Evolutionary conservation across 2,797 vertebrate species (phyloP).

Genomic region (Gallinago nigripennis): DNA sequence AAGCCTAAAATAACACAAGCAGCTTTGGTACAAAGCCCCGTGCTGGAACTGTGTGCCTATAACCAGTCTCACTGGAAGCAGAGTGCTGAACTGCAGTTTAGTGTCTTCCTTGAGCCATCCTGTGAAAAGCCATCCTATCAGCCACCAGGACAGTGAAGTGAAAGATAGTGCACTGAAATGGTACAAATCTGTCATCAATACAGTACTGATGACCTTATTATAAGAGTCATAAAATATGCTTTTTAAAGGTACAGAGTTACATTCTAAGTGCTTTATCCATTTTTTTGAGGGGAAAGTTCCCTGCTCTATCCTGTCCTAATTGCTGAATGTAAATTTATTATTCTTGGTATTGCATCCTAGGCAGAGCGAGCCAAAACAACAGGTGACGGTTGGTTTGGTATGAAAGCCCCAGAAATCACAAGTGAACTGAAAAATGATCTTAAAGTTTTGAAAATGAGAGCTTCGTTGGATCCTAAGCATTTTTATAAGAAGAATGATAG

Average conservation of each 20-base stretch:
- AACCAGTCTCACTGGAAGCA: not conserved
- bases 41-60: not conserved
- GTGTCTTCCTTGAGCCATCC: not conserved
- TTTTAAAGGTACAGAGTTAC: not conserved
- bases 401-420: slow-evolving; percentile 94
- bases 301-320: not conserved
- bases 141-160: not conserved
- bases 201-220: not conserved
- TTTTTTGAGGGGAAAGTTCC: not conserved
- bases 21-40: not conserved
- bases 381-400: slow-evolving; percentile 93
- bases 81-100: not conserved
- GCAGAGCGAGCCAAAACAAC: slow-evolving; percentile 86
- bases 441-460: slow-evolving; percentile 90
- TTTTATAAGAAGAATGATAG: slow-evolving; percentile 98
- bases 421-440: slow-evolving; percentile 91
- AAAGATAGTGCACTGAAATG: not conserved
- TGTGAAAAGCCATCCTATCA: not conserved
- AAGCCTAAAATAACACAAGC: not conserved
- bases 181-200: not conserved
- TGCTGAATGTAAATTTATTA: not conserved
- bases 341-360: slow-evolving; percentile 69
- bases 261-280: not conserved
- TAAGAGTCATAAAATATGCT: rapidly evolving
- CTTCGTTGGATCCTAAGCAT: slow-evolving; percentile 89